Evolutionary conservation across 2,797 vertebrate genomes (phyloP), one percentile per base, ranked within the genome.

Genomic region (Paratrypauchen microcephalus): DNA sequence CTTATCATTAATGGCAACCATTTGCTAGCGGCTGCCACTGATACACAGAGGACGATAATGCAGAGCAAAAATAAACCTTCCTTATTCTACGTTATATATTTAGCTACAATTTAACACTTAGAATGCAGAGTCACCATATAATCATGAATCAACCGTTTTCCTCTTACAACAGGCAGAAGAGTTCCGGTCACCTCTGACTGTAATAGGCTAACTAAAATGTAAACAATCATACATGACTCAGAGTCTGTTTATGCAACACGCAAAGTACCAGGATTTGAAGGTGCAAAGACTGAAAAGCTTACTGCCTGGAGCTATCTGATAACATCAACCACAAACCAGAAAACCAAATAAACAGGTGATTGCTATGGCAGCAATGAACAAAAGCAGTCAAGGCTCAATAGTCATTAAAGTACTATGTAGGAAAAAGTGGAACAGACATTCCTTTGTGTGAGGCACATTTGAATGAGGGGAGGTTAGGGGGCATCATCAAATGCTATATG

Each of bases 291-390:
- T 26, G 5, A 75, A 65, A 59, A 12, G 48, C 41, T 16, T 69
- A 66, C 54, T 66, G 32, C 66, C 30, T 9, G 30, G 60, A 60
- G 74, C 58, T 3, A 12, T 36, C 48, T 62, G 66, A 78, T 75
- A 64, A 66, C 65, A 77, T 64, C 57, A 56, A 50, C 57, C 58
- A 50, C 19, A 72, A 61, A 64, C 59, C 23, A 47, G 45, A 23
- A 36, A 50, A 58, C 8, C 65, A 73, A 76, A 81, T 28, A 78
- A 83, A 75, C 50, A 66, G 48, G 15, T 77, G 24, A 77, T 77
- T 45, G 52, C 6, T 71, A 76, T 87, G 4, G 16, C 30, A 68
- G 11, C 54, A 41, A 23, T 5, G 28, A 16, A 64, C 39, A 50
- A 64, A 18, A 16, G 24, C 62, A 12, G 61, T 24, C 13, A 16